Percentiles rank a stretch among this genome's conserved stretches.
Conservation (phyloP, 2,113 vertebrate species). For the Gymnorhina tibicen region DNA sequence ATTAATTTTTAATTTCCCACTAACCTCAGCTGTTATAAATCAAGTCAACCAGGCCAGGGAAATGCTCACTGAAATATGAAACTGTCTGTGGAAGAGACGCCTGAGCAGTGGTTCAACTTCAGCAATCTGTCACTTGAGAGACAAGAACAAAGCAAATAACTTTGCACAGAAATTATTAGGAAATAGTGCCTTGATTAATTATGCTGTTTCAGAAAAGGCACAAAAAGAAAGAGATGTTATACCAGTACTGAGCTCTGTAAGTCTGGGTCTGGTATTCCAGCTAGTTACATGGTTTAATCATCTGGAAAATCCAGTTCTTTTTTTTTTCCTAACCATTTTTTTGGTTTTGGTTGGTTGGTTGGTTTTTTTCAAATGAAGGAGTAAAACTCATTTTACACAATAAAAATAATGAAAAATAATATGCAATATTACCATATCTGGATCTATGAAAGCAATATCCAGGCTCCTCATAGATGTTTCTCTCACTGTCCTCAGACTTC, state of each 20-base stretch:
- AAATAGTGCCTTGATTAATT: conserved; percentile 66
- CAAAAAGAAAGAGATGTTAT: neutral
- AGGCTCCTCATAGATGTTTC: neutral
- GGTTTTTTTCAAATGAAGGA: neutral
- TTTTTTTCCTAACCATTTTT: neutral
- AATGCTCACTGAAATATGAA: conserved; percentile 53
- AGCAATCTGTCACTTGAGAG: conserved; percentile 64
- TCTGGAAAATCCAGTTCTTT: neutral
- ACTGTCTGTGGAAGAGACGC: conserved; percentile 23
- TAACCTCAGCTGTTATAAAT: conserved; percentile 73
- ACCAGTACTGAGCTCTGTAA: neutral
- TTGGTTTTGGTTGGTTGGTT: neutral
- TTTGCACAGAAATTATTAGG: conserved; percentile 45
- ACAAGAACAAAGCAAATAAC: conserved; percentile 60
- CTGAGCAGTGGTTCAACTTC: conserved; percentile 46
- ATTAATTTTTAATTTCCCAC: conserved; percentile 79
- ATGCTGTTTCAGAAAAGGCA: conserved; percentile 32
- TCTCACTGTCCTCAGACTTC: neutral
- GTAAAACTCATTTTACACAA: neutral
- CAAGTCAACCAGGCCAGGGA: conserved; percentile 51
- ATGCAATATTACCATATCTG: neutral
- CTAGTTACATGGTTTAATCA: neutral
- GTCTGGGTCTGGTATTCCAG: neutral
- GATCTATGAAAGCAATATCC: neutral
- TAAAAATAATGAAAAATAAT: neutral